A percentile compares a stretch with the other conserved stretches of the same genome.
phyloP scores from a whole-genome alignment of 2,797 vertebrate genomes.

The Dallia pectoralis region DNA sequence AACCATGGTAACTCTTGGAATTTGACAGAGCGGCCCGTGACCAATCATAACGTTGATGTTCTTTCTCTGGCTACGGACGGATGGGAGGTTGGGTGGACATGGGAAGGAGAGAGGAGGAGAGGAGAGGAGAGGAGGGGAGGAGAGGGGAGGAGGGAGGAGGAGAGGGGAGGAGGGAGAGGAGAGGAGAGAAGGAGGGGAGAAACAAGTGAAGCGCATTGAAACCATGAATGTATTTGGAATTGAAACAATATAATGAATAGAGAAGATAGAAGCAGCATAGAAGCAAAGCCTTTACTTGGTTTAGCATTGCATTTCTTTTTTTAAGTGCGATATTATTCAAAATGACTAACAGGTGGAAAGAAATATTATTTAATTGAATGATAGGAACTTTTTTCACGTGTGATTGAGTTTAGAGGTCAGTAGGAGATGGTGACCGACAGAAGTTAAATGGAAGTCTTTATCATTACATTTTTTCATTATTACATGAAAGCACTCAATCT shows the following conservation, averaged over 20 bases:
- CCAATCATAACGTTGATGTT: constrained; percentile 67
- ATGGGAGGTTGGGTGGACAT: not conserved
- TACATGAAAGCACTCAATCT: too few species aligned
- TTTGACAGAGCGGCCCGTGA: constrained; percentile 61
- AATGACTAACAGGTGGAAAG: not conserved
- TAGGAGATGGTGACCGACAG: not conserved
- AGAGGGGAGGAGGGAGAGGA: constrained; percentile 19
- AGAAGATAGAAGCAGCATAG: not conserved
- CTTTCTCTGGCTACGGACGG: constrained; percentile 4
- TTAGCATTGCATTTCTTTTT: too few species aligned
- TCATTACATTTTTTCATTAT: too few species aligned
- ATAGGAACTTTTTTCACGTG: too few species aligned
- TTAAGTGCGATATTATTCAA: too few species aligned
- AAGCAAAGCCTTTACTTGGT: not conserved
- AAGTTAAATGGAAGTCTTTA: not conserved
- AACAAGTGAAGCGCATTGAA: constrained; percentile 31
- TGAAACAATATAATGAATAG: constrained; percentile 17
- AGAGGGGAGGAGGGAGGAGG: not conserved
- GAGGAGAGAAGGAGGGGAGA: constrained; percentile 6
- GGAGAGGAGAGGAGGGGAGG: not conserved
- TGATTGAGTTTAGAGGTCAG: not conserved
- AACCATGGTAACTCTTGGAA: constrained; percentile 72
- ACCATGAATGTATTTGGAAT: constrained; percentile 24
- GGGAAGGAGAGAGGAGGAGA: not conserved
- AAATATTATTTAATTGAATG: not conserved